Base-by-base conservation (phyloP, 2,888 invertebrate species). In the Steinernema hermaphroditum region DNA sequence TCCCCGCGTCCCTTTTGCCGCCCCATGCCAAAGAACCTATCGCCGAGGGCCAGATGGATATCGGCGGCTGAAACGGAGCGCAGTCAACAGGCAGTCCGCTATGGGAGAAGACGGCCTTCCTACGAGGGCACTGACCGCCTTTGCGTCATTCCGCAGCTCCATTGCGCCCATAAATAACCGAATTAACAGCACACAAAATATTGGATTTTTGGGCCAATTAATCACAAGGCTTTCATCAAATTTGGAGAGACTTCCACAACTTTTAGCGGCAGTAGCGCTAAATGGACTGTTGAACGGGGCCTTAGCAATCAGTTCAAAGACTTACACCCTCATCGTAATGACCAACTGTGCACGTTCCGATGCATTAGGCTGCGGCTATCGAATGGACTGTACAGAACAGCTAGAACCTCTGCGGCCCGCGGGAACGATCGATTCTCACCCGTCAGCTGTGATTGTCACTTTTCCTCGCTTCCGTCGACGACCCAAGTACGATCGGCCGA, bases 381-480 rank as follows among this genome's bases (percentile, higher is more conserved):
- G 37, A 12, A 12, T 37, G 37, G 37, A 37, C 37, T 8, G 37
- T 37, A 37, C 37, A 37, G 37, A 37, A 37, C 6, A 37, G 37
- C 37, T 12, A 37, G 12, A 37, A 37, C 6, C 12, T 4, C 37
- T 4, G 37, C 37, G 37, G 37, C 37, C 37, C 37, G 6, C 37
- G 2, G 19, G 32, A 32, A 16, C 34, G 27, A 62, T 62, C 62
- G 62, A 62, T 62, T 29, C 14, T 1, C 16, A 27, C 27, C 29
- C 32, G 62, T 62, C 62, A 62, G 62, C 62, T 62, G 62, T 62
- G 62, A 50, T 50, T 24, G 50, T 22, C 22, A 22, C 22, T 50
- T 50, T 37, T 37, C 37, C 37, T 37, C 37, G 6, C 12, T 37
- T 37, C 37, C 37, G 6, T 12, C 37, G 4, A 16, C 46, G 16